Base-by-base conservation (phyloP, 1,140 invertebrate genomes). In the Phymastichus coffea region DNA sequence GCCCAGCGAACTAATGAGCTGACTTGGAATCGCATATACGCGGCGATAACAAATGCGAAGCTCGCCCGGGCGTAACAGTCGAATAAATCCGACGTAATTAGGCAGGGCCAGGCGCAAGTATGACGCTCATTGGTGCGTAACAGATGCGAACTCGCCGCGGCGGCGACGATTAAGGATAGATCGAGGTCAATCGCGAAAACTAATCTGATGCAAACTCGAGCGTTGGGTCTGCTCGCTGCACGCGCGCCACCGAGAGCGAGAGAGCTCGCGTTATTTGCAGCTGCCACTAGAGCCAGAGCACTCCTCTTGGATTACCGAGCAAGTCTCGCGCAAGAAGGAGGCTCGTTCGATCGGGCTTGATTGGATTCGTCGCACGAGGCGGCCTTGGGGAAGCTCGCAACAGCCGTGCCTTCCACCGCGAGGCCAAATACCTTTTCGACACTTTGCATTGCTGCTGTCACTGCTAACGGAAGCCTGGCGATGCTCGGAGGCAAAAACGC, bases 131-230 rank as follows among this genome's bases (percentile, higher is more conserved):
- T 51, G 37, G 41, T 25, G n/a, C n/a, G 48, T 35, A 51, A 51
- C 48, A 53, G 48, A 59, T 53, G 57, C n/a, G n/a, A n/a, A n/a
- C n/a, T n/a, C n/a, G n/a, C 12, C 17, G 48, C 12, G 20, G 4
- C 12, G 9, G 23, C 48, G 23, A 59, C 38, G 15, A 53, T 52
- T 38, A 59, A 52, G 48, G 48, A 43, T 30, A 17, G 20, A 52
- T 59, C 57, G 47, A 23, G 57, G 49, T 60, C 57, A 48, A 60
- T 60, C 43, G 33, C 37, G 33, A 22, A 44, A 54, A 54, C 43
- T 60, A 60, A 60, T 60, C 54, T 60, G 38, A 60, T 60, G 51
- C 57, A 54, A 54, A 60, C 48, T 20, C 22, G 48, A 41, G 40
- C 57, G 26, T n/a, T n/a, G n/a, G n/a, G n/a, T n/a, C n/a, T n/a